phyloP scores from a whole-genome alignment of 2,888 invertebrate genomes.

The Drosophila limbata region DNA sequence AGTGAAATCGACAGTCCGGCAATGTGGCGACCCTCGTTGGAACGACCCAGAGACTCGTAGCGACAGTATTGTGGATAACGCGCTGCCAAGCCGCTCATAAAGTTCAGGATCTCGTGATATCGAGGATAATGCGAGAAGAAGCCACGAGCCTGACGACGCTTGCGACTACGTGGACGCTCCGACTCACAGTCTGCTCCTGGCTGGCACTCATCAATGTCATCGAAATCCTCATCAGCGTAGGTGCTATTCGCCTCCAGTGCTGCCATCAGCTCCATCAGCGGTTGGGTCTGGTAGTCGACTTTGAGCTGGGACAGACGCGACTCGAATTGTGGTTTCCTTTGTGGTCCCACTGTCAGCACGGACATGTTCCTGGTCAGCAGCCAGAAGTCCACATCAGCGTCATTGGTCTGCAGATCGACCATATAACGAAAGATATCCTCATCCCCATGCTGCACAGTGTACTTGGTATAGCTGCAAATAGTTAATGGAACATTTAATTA shows the following conservation, averaged over 20 bases:
- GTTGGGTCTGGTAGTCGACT: conserved; percentile 73
- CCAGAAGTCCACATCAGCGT: conserved; percentile 83
- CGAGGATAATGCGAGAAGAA: conserved; percentile 84
- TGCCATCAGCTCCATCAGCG: conserved; percentile 80
- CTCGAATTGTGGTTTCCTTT: conserved; percentile 77
- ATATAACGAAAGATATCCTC: conserved; percentile 80
- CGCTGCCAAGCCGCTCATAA: conserved; percentile 80
- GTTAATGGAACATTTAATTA: no score
- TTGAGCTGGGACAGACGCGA: conserved; percentile 72
- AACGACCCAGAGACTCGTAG: conserved; percentile 82
- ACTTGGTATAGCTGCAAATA: conserved; percentile 82
- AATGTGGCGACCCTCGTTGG: conserved; percentile 83
- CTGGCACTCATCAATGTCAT: conserved; percentile 58
- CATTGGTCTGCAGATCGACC: conserved; percentile 82
- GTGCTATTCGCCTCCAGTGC: conserved; percentile 59
- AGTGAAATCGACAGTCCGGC: conserved; percentile 83
- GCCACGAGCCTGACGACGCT: conserved; percentile 81
- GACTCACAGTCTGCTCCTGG: conserved; percentile 63
- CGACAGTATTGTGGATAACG: conserved; percentile 83
- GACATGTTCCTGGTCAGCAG: conserved; percentile 83
- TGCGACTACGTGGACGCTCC: conserved; percentile 74
- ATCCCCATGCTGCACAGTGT: conserved; percentile 79
- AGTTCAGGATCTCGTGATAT: conserved; percentile 82
- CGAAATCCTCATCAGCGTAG: conserved; percentile 38
- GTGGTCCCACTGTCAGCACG: conserved; percentile 82